phyloP scores from a whole-genome alignment of 2,888 invertebrate genomes.

The Auanema freiburgensis region DNA sequence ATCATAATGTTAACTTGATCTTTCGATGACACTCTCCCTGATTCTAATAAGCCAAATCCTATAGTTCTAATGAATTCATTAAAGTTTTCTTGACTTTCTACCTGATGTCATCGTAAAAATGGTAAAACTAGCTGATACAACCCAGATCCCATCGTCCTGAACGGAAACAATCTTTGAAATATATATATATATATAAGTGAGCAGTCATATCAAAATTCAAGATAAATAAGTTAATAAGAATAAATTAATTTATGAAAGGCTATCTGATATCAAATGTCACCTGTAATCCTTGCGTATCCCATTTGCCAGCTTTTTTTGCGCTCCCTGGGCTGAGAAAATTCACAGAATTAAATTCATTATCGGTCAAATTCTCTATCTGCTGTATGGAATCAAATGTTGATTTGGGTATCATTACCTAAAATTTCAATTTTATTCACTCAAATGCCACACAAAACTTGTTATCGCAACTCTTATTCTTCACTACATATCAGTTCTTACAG shows the following conservation, averaged over 20 bases:
- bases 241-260: not conserved
- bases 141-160: conserved; percentile 54
- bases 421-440: not conserved
- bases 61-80: conserved; percentile 7
- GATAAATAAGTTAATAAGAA: not conserved
- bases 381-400: conserved; percentile 13
- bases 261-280: not conserved
- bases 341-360: conserved; percentile 13
- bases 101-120: conserved; percentile 59
- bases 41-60: conserved; percentile 56
- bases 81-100: conserved; percentile 4
- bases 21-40: conserved; percentile 54
- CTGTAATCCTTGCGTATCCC: conserved; percentile 20
- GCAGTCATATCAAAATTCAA: no score
- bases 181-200: not conserved
- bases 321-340: conserved; percentile 15
- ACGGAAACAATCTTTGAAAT: conserved; percentile 1
- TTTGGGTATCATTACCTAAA: conserved; percentile 7
- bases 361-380: not conserved
- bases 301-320: conserved; percentile 13
- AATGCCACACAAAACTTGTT: conserved; percentile 3
- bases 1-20: conserved; percentile 76
- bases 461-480: conserved; percentile 1
- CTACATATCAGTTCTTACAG: conserved; percentile 2
- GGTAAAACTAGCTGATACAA: conserved; percentile 45